Base-by-base conservation (phyloP, 2,797 vertebrate genomes). In the Cynodonichthys magdalenae region DNA sequence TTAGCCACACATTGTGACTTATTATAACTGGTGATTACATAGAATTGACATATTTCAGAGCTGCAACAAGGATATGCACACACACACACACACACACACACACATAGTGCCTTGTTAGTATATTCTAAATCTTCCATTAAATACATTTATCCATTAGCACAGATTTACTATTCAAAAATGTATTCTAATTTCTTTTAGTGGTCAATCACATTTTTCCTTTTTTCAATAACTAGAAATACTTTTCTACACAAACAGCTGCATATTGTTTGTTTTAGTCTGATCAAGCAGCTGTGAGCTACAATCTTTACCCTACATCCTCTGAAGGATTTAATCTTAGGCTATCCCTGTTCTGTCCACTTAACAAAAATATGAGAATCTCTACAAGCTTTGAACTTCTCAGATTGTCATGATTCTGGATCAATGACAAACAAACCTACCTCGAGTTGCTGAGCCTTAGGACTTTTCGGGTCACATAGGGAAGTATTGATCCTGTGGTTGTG, bases 401-500 rank as follows among this genome's bases (percentile, higher is more conserved):
- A 47, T 39, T 11, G 28, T 39, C 31, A 48, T 48, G 20, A 39
- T n/a, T 39, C n/a, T 64, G 20, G 44, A 48, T 28, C 55, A 66
- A 45, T 52, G 9, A 15, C 15, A 64, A 47, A 59, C 2, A 20
- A 34, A 57, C 88, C 63, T 92, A 99, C 98, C 97, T 99, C 97
- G 80, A 99, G 94, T 77, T 93, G 96, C 63, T 98, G 96, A 67
- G 96, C 92, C 77, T 93, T 97, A 49, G 96, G 93, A 79, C 96
- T 96, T 87, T 99, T 99, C 0, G 95, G 96, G 92, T 99, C 96
- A 77, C 98, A 99, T 49, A 99, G 87, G 41, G 96, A 96, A 57
- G 94, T 96, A 92, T 97, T 98, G 86, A 99, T 99, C 75, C 95
- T 92, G 91, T 99, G 98, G 92, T 96, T 98, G 89, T 94, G 95